Conservation (phyloP, 2,113 vertebrate species). For the Sminthopsis crassicaudata region DNA sequence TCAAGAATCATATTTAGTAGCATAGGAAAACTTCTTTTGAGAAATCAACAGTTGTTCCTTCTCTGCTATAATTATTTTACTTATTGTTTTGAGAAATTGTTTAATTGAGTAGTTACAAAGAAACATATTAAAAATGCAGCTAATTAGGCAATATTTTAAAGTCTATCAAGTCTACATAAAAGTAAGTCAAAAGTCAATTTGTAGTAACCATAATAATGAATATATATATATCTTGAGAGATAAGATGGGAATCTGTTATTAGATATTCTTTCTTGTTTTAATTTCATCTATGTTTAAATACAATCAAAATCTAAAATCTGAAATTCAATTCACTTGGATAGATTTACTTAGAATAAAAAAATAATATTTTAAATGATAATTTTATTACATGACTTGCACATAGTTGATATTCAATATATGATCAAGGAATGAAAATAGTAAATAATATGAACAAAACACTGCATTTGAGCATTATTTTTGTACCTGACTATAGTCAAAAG, state of each 20-base stretch:
- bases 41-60: constrained; percentile 14
- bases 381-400: not conserved
- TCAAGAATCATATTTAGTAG: not conserved
- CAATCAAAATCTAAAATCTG: constrained; percentile 47
- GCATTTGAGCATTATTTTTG: constrained; percentile 69
- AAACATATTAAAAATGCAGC: constrained; percentile 53
- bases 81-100: not conserved
- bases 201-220: constrained; percentile 50
- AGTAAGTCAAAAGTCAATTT: constrained; percentile 63
- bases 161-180: constrained; percentile 63
- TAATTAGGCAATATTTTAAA: constrained; percentile 51
- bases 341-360: constrained; percentile 71
- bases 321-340: constrained; percentile 63
- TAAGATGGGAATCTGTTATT: constrained; percentile 28
- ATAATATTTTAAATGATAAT: constrained; percentile 42
- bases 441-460: constrained; percentile 61
- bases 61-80: not conserved
- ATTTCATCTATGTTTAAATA: constrained; percentile 48
- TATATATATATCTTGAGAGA: constrained; percentile 22
- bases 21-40: constrained; percentile 33
- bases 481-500: constrained; percentile 60
- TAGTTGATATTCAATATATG: not conserved
- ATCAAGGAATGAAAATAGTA: constrained; percentile 61
- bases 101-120: constrained; percentile 32
- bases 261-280: constrained; percentile 56